Conservation (phyloP, 2,797 vertebrate species). For the Crypturellus tataupa region DNA sequence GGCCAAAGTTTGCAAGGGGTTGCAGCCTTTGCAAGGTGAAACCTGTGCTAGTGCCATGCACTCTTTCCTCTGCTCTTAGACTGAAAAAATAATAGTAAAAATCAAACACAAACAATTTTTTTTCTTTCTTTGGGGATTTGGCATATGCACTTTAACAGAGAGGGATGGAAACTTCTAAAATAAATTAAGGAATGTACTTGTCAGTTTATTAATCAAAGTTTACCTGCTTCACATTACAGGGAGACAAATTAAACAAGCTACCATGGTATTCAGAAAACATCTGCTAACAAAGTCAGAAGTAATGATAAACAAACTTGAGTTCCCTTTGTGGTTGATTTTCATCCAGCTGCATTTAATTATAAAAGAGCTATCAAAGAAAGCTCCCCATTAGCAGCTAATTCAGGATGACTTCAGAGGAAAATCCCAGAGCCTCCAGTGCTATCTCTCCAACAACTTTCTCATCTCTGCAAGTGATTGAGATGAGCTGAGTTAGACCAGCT, state of each 20-base stretch:
- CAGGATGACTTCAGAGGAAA: constrained; percentile 86
- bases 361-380: constrained; percentile 86
- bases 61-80: constrained; percentile 76
- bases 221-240: constrained; percentile 83
- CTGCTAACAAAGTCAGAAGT: constrained; percentile 85
- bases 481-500: constrained; percentile 64
- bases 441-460: constrained; percentile 79
- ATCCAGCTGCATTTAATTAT: constrained; percentile 87
- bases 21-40: constrained; percentile 67
- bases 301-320: constrained; percentile 86
- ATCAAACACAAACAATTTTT: constrained; percentile 68
- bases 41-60: constrained; percentile 63
- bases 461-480: constrained; percentile 76
- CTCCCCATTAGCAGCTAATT: constrained; percentile 86
- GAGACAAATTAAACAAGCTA: constrained; percentile 84
- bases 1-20: constrained; percentile 56
- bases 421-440: constrained; percentile 82
- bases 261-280: constrained; percentile 83
- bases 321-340: constrained; percentile 86
- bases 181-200: constrained; percentile 78
- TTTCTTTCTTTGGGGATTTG: constrained; percentile 76
- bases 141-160: constrained; percentile 75
- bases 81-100: constrained; percentile 79
- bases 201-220: constrained; percentile 85
- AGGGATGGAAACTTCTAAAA: constrained; percentile 79